Evolutionary conservation across 2,888 invertebrate species (phyloP), one percentile per base, ranked within the genome.

Genomic region (Brenthis ino): DNA sequence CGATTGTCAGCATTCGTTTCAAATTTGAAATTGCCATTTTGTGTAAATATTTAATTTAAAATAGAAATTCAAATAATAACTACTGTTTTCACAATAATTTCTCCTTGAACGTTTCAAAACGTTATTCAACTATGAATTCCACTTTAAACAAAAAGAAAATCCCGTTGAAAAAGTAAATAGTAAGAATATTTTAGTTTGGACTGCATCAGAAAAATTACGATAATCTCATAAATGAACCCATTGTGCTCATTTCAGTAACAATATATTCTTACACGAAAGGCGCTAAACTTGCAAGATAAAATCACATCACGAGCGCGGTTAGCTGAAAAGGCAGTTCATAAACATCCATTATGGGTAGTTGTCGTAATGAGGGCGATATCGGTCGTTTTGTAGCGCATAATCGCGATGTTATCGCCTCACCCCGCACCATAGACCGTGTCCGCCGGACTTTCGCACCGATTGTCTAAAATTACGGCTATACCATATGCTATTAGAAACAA

Each of bases 371-470:
- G 85, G 77, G 80, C 86, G 85, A 82, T 88, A 88, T 86, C 85
- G 81, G 79, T 80, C 90, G 90, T 91, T 92, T 92, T 91, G 92
- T 91, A 88, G 84, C 87, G 84, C 79, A 84, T 92, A 89, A 91
- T 91, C 88, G 87, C 81, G 91, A 91, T 91, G 83, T 83, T 88
- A 88, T 89, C 87, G 79, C 75, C 65, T 72, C 75, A 72, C 77
- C 79, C 78, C 73, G 72, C 67, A 69, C 68, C 72, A 69, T 76
- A 70, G 82, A 84, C 82, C 86, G 83, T 82, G 82, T 79, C 84
- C 84, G 83, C 82, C 76, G 77, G 76, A 77, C 78, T 72, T 77
- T 76, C 72, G 77, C 76, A 74, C 78, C 78, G 70, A 72, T 74
- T 74, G 72, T 69, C 72, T 67, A 71, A 67, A 68, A 66, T 58